A percentile compares a stretch with the other conserved stretches of the same genome.
These are phyloP conservation scores for Aspidiotus destructor DNA, from an alignment of 2,888 invertebrate species.

Conservation along the genomic window DNA sequence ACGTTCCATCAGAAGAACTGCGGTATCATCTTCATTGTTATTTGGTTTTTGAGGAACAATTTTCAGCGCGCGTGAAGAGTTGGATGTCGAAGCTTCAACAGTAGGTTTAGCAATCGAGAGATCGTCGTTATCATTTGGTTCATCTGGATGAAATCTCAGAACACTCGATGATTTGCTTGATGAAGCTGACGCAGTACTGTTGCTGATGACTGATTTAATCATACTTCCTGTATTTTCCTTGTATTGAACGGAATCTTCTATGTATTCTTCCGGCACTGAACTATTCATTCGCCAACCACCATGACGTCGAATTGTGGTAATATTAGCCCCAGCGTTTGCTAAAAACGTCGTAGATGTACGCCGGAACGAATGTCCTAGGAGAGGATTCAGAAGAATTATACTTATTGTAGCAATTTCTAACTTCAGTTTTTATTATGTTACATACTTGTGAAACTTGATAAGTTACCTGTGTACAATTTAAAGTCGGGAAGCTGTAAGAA, in stretches of 20 bases:
- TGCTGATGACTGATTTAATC: neutral
- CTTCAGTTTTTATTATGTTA: neutral
- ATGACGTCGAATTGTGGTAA: neutral
- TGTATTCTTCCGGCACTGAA: neutral
- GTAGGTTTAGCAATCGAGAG: too few relatives aligned
- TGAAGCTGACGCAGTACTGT: too few relatives aligned
- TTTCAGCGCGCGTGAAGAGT: too few relatives aligned
- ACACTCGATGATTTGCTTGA: too few relatives aligned
- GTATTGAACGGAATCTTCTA: neutral
- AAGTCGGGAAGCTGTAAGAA: neutral
- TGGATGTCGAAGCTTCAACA: too few relatives aligned
- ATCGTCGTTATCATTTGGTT: too few relatives aligned
- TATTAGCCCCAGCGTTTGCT: neutral
- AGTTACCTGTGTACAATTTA: neutral
- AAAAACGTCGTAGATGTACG: neutral
- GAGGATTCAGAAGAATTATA: neutral
- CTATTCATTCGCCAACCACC: neutral
- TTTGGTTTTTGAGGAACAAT: too few relatives aligned
- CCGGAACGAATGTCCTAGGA: neutral
- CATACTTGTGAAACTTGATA: neutral
- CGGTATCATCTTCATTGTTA: too few relatives aligned
- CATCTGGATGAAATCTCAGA: too few relatives aligned
- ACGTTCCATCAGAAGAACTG: too few relatives aligned
- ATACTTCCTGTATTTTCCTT: neutral
- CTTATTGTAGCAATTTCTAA: neutral